Conservation (phyloP, 2,888 invertebrate species). For the Catocala nupta region DNA sequence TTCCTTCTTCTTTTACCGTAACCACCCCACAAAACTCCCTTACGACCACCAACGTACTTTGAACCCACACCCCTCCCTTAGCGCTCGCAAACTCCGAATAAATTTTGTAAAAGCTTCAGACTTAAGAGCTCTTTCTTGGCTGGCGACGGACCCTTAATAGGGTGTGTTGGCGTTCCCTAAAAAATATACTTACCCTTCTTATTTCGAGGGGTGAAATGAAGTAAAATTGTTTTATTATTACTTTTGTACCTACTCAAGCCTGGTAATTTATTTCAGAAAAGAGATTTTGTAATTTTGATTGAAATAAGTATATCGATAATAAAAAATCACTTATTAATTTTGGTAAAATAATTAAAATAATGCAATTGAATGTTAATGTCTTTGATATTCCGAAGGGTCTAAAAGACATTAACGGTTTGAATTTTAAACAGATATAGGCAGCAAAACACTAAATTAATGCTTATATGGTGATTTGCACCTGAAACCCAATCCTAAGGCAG, state of each 20-base stretch:
- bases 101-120: slow-evolving; percentile 15
- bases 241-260: slow-evolving; percentile 51
- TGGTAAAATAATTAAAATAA: background rate
- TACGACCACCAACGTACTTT: slow-evolving; percentile 51
- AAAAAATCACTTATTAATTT: too few species aligned
- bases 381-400: too few species aligned
- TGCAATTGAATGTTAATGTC: too few species aligned
- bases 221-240: slow-evolving; percentile 61
- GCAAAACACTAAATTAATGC: too few species aligned
- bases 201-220: slow-evolving; percentile 65
- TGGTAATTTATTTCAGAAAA: slow-evolving; percentile 41
- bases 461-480: too few species aligned
- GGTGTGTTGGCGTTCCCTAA: slow-evolving; percentile 65
- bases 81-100: slow-evolving; percentile 16
- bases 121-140: slow-evolving; percentile 54
- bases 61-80: slow-evolving; percentile 47
- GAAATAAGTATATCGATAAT: too few species aligned
- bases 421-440: too few species aligned
- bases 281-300: too few species aligned
- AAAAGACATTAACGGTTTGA: too few species aligned
- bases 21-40: slow-evolving; percentile 53
- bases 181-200: slow-evolving; percentile 70
- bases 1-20: slow-evolving; percentile 75
- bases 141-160: slow-evolving; percentile 55
- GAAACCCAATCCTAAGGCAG: too few species aligned